phyloP scores from a whole-genome alignment of 2,113 vertebrate species.

The Lepus europaeus region DNA sequence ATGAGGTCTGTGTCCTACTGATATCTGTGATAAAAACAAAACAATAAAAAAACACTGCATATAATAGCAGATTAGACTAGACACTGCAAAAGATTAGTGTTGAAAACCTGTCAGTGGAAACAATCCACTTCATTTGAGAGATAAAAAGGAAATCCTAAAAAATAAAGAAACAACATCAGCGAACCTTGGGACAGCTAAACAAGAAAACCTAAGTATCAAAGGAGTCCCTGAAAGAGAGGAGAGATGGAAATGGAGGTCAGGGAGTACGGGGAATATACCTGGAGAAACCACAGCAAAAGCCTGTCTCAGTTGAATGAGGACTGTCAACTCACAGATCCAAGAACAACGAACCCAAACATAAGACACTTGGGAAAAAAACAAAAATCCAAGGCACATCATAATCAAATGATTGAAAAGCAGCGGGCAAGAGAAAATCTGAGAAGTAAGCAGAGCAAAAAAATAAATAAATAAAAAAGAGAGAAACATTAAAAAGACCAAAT shows the following conservation, averaged over 20 bases:
- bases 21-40: not conserved
- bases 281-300: slow-evolving; percentile 15
- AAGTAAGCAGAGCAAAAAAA: not conserved
- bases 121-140: not conserved
- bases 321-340: not conserved
- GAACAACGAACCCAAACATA: not conserved
- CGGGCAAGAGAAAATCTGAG: slow-evolving; percentile 17
- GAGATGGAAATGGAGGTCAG: not conserved
- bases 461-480: not conserved
- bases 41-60: not conserved
- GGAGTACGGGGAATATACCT: not conserved
- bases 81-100: not conserved
- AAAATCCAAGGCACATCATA: not conserved
- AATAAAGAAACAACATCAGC: not conserved
- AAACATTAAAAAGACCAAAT: not conserved
- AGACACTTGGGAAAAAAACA: not conserved
- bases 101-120: not conserved
- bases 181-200: not conserved
- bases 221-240: not conserved
- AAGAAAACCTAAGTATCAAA: not conserved
- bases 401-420: not conserved
- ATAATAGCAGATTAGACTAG: not conserved
- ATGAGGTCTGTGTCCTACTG: not conserved
- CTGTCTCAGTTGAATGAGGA: not conserved
- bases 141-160: not conserved